phyloP scores from a whole-genome alignment of 2,797 vertebrate species.

The Characodon lateralis region DNA sequence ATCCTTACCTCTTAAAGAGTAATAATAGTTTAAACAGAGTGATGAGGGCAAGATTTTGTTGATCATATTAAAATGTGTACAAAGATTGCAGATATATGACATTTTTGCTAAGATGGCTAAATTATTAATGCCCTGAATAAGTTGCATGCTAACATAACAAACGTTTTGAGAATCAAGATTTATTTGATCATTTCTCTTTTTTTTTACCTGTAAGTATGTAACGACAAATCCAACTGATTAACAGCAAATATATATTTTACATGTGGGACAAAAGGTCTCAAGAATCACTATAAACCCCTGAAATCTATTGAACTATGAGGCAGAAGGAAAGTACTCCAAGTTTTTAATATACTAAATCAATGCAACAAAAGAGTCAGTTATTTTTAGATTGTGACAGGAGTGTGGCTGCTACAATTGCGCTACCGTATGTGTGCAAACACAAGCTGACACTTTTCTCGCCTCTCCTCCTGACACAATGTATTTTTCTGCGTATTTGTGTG shows the following conservation, averaged over 20 bases:
- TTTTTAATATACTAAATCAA: slow-evolving; percentile 6
- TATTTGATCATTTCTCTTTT: neutral
- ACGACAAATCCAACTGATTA: too few relatives aligned
- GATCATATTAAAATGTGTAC: too few relatives aligned
- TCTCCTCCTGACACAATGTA: neutral
- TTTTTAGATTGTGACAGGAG: neutral
- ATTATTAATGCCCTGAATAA: neutral
- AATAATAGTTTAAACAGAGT: too few relatives aligned
- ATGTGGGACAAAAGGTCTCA: too few relatives aligned
- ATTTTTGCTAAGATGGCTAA: neutral
- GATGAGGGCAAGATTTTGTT: too few relatives aligned
- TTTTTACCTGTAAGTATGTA: neutral
- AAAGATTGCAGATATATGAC: too few relatives aligned
- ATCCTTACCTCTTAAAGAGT: too few relatives aligned
- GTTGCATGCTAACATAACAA: neutral
- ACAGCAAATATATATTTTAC: too few relatives aligned
- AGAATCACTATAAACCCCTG: neutral
- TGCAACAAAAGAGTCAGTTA: neutral
- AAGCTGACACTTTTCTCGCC: slow-evolving; percentile 20
- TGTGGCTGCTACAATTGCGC: neutral
- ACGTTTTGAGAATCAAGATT: neutral
- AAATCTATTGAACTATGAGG: neutral
- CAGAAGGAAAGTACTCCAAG: neutral
- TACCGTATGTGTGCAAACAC: neutral
- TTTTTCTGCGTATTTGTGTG: slow-evolving; percentile 19